Evolutionary conservation across 2,888 invertebrate species (phyloP).

Genomic region (Eucriotettix oculatus): DNA sequence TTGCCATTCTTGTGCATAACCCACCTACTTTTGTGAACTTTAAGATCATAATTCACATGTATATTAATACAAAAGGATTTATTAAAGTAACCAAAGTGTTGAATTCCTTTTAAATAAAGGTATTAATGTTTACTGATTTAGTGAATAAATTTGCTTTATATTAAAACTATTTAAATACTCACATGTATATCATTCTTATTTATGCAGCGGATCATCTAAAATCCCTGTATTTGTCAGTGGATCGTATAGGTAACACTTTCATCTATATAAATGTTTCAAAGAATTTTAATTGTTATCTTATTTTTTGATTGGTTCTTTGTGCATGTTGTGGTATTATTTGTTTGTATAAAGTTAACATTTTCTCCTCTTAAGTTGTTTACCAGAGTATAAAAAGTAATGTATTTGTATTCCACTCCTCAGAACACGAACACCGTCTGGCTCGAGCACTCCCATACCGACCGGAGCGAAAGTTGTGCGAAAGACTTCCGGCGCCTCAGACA

Average conservation of each 20-base stretch:
- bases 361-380: neutral
- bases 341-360: neutral
- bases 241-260: slow-evolving; percentile 22
- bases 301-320: neutral
- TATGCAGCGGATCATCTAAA: slow-evolving; percentile 20
- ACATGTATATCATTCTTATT: neutral
- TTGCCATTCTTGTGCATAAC: no score
- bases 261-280: neutral
- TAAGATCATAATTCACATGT: neutral
- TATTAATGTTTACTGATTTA: neutral
- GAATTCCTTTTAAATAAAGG: slow-evolving; percentile 6
- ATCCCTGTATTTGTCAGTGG: slow-evolving; percentile 23
- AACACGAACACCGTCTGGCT: slow-evolving; percentile 51
- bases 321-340: neutral
- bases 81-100: slow-evolving; percentile 1
- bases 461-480: slow-evolving; percentile 46
- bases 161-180: neutral
- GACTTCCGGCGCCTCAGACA: slow-evolving; percentile 52
- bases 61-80: no score
- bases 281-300: neutral
- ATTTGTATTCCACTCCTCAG: slow-evolving; percentile 23
- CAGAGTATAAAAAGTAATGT: neutral
- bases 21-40: neutral
- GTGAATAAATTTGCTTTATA: neutral
- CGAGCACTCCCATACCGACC: slow-evolving; percentile 48